phyloP scores from a whole-genome alignment of 1,140 invertebrate genomes.

The Ectropis grisescens region DNA sequence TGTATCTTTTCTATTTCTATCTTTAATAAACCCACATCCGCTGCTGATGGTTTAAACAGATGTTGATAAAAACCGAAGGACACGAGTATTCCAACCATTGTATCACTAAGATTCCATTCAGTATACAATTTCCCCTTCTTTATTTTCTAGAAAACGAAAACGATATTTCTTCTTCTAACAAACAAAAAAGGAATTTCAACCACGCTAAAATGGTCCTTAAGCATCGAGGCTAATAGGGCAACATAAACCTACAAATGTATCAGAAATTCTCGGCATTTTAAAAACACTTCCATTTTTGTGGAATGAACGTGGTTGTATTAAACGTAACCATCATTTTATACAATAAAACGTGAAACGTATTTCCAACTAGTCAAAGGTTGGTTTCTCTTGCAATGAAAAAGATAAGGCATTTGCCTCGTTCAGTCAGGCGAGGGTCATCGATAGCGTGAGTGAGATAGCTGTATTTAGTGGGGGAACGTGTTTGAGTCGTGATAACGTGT shows the following conservation, averaged over 20 bases:
- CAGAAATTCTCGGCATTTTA: conserved; percentile 42
- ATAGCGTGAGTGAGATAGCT: conserved; percentile 26
- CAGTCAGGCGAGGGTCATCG: conserved; percentile 17
- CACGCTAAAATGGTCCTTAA: conserved; percentile 64
- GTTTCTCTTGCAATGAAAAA: conserved; percentile 11
- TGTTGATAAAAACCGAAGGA: too few species aligned
- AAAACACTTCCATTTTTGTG: conserved; percentile 40
- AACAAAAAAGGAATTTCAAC: conserved; percentile 44
- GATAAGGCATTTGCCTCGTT: conserved; percentile 22
- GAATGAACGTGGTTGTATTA: conserved; percentile 16
- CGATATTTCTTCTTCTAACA: too few species aligned
- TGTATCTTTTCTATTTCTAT: too few species aligned
- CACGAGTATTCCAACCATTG: too few species aligned
- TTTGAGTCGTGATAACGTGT: too few species aligned
- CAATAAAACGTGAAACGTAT: background rate
- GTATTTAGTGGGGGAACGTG: too few species aligned
- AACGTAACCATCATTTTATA: background rate
- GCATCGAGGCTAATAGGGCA: conserved; percentile 48
- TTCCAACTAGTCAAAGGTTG: conserved; percentile 16
- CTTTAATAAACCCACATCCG: too few species aligned
- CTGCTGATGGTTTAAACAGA: too few species aligned
- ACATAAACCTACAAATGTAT: conserved; percentile 47
- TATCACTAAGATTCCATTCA: too few species aligned
- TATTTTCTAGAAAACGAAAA: too few species aligned
- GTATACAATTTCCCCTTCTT: too few species aligned